Percentiles rank a stretch among this genome's conserved stretches.
Evolutionary conservation across 2,888 invertebrate genomes (phyloP).

Genomic region (Drosophila neoperkinsi): DNA sequence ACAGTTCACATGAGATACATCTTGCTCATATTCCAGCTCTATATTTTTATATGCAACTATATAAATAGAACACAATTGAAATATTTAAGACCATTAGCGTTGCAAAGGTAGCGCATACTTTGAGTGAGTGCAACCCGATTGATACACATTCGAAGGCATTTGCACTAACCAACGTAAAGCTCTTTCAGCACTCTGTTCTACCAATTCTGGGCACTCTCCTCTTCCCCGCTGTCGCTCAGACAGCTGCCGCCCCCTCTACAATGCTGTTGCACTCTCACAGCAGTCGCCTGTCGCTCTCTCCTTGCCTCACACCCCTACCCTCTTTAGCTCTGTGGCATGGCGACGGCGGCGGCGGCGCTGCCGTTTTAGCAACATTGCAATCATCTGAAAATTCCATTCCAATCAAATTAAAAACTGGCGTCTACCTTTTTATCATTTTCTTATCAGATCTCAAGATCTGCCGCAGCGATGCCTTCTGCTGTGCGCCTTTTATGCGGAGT

Average conservation of each 20-base stretch:
- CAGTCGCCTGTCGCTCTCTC: slow-evolving; percentile 46
- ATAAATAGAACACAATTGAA: neutral
- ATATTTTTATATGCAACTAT: neutral
- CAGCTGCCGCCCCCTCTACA: slow-evolving; percentile 31
- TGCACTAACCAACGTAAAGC: slow-evolving; percentile 52
- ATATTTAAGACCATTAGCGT: neutral
- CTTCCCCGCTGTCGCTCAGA: slow-evolving; percentile 11
- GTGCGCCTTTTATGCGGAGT: slow-evolving; percentile 50
- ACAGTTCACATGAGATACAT: neutral
- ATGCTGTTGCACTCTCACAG: slow-evolving; percentile 57
- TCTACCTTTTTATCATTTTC: slow-evolving; percentile 85
- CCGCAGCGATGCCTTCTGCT: slow-evolving; percentile 82
- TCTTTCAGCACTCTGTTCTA: slow-evolving; percentile 47
- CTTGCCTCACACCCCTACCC: neutral
- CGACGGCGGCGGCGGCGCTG: slow-evolving; percentile 72
- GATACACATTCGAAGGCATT: slow-evolving; percentile 23
- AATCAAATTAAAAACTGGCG: slow-evolving; percentile 85
- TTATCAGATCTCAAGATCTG: slow-evolving; percentile 84
- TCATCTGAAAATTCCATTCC: slow-evolving; percentile 83
- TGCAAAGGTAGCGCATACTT: slow-evolving; percentile 15
- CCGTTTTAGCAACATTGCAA: slow-evolving; percentile 80
- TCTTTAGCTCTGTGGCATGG: slow-evolving; percentile 8
- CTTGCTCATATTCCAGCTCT: neutral
- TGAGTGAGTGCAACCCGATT: slow-evolving; percentile 25
- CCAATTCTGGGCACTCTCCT: slow-evolving; percentile 5